Evolutionary conservation across 2,888 invertebrate species (phyloP), one percentile per base, ranked within the genome.

Genomic region (Iselma pallidipennis): DNA sequence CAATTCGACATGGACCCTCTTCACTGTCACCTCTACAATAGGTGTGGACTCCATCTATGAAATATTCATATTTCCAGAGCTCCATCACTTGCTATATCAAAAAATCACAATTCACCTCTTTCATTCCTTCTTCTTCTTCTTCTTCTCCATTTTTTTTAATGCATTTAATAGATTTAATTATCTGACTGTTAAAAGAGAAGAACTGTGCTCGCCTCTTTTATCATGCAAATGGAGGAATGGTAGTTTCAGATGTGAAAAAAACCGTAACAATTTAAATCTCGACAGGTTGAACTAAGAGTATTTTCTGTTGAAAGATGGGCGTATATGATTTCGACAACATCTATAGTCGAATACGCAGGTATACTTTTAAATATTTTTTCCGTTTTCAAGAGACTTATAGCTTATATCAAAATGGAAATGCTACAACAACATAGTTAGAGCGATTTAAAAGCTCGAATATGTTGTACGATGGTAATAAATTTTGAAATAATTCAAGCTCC

Each of bases 1-100:
- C 69, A 70, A 77, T 77, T 76, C 74, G 76, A 74, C 71, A 66
- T 68, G 75, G 72, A 78, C 78, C 79, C 77, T 79, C 74, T 76
- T 79, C 79, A 79, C 71, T 76, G 79, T 78, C 79, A 78, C 71
- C 65, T 65, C 68, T 68, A 78, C 77, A 80, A 79, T 77, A 79
- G 77, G 78, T 79, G 79, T 74, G 74, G 79, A 80, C 77, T 78
- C 74, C 70, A 70, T 70, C 70, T 75, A 78, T 78, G 76, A 79
- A 77, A 78, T 78, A 80, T 80, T 78, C 78, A 78, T 78, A 74
- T 59, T 52, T 55, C 49, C 58, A 16, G 16, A 16, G 16, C 37
- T 2, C 37, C 37, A 37, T 37, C 37, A 37, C 37, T 37, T 37
- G 19, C 37, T 37, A 16, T 37, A 37, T 37, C 37, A 37, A 37